These are phyloP conservation scores for Holacanthella duospinosa DNA, from an alignment of 2,888 invertebrate species.

Conservation along the genomic window DNA sequence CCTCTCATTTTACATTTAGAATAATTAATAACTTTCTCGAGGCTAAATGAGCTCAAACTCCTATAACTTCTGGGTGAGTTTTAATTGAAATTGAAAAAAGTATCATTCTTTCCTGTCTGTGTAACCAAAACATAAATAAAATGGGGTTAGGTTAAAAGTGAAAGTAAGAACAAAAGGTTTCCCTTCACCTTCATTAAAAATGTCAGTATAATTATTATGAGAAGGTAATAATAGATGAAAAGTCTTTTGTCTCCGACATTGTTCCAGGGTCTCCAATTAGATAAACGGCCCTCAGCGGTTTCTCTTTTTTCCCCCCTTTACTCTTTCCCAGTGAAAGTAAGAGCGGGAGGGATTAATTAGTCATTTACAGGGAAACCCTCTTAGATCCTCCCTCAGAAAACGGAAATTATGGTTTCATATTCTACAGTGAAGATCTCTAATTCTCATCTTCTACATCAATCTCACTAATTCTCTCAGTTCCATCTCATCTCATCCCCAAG, in stretches of 20 bases:
- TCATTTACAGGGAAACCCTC: background rate
- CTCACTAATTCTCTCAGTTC: background rate
- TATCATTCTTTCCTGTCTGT: no score
- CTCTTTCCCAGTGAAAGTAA: background rate
- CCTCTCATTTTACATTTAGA: no score
- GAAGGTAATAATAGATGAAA: background rate
- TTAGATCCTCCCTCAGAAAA: no score
- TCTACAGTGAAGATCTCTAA: background rate
- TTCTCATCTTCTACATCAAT: background rate
- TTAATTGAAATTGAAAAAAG: no score
- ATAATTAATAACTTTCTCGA: no score
- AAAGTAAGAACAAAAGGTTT: background rate
- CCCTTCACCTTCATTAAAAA: no score
- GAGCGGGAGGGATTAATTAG: background rate
- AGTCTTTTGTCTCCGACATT: background rate
- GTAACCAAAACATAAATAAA: no score
- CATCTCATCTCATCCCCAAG: background rate
- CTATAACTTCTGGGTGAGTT: no score
- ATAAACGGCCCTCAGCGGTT: slow-evolving; percentile 4
- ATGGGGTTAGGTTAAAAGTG: no score
- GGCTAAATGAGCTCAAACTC: no score
- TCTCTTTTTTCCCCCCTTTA: background rate
- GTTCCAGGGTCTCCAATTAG: background rate
- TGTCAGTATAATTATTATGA: background rate
- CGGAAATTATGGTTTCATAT: background rate